These are phyloP conservation scores for Biston stratarius DNA, from an alignment of 2,888 invertebrate genomes.

Conservation along the genomic window DNA sequence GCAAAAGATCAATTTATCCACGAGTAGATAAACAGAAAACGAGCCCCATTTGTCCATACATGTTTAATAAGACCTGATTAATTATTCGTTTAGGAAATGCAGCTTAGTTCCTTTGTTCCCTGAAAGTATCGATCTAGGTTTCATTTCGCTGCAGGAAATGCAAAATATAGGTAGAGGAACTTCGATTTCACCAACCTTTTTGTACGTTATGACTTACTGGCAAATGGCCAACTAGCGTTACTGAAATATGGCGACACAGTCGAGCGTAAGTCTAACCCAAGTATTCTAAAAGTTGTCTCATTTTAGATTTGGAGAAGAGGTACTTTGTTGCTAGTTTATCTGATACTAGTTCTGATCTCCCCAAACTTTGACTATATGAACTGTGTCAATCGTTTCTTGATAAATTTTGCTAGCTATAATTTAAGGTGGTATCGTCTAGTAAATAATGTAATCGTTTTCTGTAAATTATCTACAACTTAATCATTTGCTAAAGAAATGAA, in stretches of 20 bases:
- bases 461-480: no score
- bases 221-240: neutral
- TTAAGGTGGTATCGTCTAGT: no score
- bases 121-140: slow-evolving; percentile 9
- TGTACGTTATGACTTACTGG: neutral
- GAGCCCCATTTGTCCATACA: neutral
- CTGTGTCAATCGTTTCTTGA: no score
- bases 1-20: neutral
- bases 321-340: no score
- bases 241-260: neutral
- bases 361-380: no score
- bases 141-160: neutral
- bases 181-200: slow-evolving; percentile 8
- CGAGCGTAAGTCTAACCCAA: neutral
- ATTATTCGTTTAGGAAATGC: slow-evolving; percentile 13
- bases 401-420: no score
- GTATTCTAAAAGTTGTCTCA: no score
- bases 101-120: slow-evolving; percentile 7
- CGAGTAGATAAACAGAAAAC: no score
- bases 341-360: no score
- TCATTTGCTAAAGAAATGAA: no score
- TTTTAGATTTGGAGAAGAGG: no score
- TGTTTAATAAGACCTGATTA: neutral
- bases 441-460: no score
- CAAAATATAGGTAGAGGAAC: neutral